Evolutionary conservation across 2,113 vertebrate species (phyloP), one percentile per base, ranked within the genome.

Genomic region (Thunnus maccoyii): DNA sequence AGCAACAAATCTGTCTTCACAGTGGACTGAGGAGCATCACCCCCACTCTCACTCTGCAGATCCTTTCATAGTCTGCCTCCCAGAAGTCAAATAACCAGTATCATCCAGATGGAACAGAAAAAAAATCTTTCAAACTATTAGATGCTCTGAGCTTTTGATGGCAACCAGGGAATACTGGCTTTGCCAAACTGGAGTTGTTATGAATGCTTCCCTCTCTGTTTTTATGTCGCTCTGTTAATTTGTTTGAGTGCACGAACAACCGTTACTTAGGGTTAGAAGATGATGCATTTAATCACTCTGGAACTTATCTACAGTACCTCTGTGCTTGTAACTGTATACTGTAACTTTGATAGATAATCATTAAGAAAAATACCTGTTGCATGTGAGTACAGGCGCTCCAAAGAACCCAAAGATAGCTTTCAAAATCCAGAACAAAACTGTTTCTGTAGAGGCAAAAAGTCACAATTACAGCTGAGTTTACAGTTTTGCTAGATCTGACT

Each of bases 181-280:
- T 57, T 57, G n/a, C 44, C 63, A 58, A 55, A 61, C 25, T 76
- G 41, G 27, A 32, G 66, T 32, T 65, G 51, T 65, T 58, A 22
- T 58, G 1, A 72, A 79, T 3, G n/a, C 48, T 56, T 65, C 10
- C 12, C n/a, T 60, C 54, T 20, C 8, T 85, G 56, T 69, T 81
- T 58, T 58, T n/a, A 11, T 86, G 80, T 79, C n/a, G 44, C 5
- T 60, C 50, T 58, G 20, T 75, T 76, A 17, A 67, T 82, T 77
- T 74, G 47, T 69, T 65, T 25, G 11, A 78, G n/a, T n/a, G 58
- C 52, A 30, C 17, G 10, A 62, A 46, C 22, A 36, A 3, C 15
- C 58, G 50, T 78, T 62, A 36, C 46, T 16, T 27, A n/a, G 5
- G 47, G 50, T 72, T 67, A 44, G 41, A 50, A 47, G 27, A 65